phyloP scores from a whole-genome alignment of 2,888 invertebrate genomes.

The Aphelenchoides bicaudatus region DNA sequence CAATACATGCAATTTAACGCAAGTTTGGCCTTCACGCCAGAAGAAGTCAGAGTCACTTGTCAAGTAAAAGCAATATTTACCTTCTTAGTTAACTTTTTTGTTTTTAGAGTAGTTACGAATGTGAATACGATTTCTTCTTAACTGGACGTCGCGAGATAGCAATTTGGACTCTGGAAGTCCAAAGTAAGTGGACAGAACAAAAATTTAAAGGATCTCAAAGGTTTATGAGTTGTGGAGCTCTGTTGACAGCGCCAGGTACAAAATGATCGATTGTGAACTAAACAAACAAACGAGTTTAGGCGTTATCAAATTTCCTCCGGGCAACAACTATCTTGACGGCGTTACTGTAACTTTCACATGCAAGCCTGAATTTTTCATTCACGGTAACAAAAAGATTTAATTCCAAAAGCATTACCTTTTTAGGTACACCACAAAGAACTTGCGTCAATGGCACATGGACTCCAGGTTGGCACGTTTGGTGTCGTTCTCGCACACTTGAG shows the following conservation, averaged over 20 bases:
- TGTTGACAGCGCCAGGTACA: slow-evolving; percentile 40
- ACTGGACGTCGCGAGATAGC: slow-evolving; percentile 45
- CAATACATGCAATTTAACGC: slow-evolving; percentile 29
- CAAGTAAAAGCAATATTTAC: neutral
- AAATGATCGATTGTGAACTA: too few relatives aligned
- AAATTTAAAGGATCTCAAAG: slow-evolving; percentile 33
- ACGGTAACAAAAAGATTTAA: slow-evolving; percentile 29
- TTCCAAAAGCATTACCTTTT: neutral
- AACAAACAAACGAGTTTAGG: too few relatives aligned
- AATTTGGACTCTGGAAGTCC: slow-evolving; percentile 38
- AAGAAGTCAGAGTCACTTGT: slow-evolving; percentile 36
- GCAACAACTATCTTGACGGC: slow-evolving; percentile 49
- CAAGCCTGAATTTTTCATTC: slow-evolving; percentile 48
- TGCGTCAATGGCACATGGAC: slow-evolving; percentile 50
- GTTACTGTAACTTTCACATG: slow-evolving; percentile 47
- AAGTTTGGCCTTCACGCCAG: slow-evolving; percentile 35
- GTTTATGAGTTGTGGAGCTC: slow-evolving; percentile 43
- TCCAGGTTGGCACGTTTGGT: slow-evolving; percentile 51
- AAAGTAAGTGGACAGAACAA: slow-evolving; percentile 32
- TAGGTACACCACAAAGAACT: slow-evolving; percentile 30
- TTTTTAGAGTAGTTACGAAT: slow-evolving; percentile 25
- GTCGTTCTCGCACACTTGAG: slow-evolving; percentile 37
- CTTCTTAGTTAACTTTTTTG: neutral
- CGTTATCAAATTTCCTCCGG: slow-evolving; percentile 45
- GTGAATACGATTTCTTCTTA: slow-evolving; percentile 44